Evolutionary conservation across 2,888 invertebrate genomes (phyloP).

Genomic region (Melitaea athalia): DNA sequence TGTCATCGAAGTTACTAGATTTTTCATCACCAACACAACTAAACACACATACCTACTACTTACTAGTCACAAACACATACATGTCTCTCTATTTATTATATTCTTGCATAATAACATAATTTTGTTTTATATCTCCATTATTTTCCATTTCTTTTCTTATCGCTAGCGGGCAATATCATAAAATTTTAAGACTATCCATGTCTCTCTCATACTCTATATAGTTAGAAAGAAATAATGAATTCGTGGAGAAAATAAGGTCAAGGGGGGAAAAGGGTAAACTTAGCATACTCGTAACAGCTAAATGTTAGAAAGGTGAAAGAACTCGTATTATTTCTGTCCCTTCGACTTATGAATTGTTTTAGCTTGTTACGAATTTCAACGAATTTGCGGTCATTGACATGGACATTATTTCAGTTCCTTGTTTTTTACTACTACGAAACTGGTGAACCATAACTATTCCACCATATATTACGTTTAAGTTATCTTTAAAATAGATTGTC

Average conservation of each 20-base stretch:
- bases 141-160: background rate
- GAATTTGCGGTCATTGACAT: slow-evolving; percentile 13
- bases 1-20: background rate
- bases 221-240: slow-evolving; percentile 6
- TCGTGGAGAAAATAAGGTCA: slow-evolving; percentile 19
- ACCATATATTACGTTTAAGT: no score
- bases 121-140: background rate
- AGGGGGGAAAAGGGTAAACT: slow-evolving; percentile 18
- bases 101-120: background rate
- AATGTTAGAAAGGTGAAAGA: slow-evolving; percentile 26
- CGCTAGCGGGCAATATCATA: background rate
- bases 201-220: background rate
- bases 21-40: no score
- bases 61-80: no score
- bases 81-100: no score
- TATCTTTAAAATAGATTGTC: no score
- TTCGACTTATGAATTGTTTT: background rate
- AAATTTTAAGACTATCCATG: background rate
- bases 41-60: no score
- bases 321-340: slow-evolving; percentile 4
- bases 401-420: background rate
- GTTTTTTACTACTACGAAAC: background rate
- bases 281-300: slow-evolving; percentile 7
- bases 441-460: no score
- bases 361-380: background rate